Percentiles rank a stretch among this genome's conserved stretches.
Evolutionary conservation across 1,140 invertebrate species (phyloP).

Genomic region (Drosophila seguyi): DNA sequence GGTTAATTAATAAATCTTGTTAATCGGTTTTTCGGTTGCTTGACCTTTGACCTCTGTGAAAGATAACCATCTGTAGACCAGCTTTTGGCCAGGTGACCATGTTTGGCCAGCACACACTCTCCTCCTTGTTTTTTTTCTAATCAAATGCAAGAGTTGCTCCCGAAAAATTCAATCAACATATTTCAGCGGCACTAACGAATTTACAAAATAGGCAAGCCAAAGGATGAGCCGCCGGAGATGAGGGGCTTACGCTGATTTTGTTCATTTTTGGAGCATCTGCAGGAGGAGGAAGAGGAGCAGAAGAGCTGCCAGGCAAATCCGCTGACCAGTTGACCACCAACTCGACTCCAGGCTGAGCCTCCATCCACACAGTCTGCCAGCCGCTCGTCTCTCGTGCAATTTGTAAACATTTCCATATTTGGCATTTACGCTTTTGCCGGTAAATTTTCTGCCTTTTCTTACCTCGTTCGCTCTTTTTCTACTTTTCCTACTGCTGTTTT

Average conservation of each 20-base stretch:
- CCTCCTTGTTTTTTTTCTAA: slow-evolving; percentile 70
- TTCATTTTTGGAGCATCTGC: slow-evolving; percentile 73
- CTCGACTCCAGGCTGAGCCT: slow-evolving; percentile 3
- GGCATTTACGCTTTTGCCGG: slow-evolving; percentile 59
- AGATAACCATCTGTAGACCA: slow-evolving; percentile 66
- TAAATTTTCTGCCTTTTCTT: slow-evolving; percentile 45
- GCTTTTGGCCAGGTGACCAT: slow-evolving; percentile 35
- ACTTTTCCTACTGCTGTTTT: slow-evolving; percentile 1
- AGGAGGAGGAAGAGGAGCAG: neutral
- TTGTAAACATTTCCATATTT: slow-evolving; percentile 84
- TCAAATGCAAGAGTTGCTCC: slow-evolving; percentile 82
- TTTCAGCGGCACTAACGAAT: slow-evolving; percentile 85
- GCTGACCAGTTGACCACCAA: slow-evolving; percentile 66
- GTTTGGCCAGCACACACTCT: slow-evolving; percentile 30
- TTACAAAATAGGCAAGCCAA: slow-evolving; percentile 84
- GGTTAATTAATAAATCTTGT: slow-evolving; percentile 75
- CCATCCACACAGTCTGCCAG: slow-evolving; percentile 32
- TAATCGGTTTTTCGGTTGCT: slow-evolving; percentile 44
- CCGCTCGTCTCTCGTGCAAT: slow-evolving; percentile 70
- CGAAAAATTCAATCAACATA: slow-evolving; percentile 85
- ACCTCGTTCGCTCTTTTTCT: slow-evolving; percentile 36
- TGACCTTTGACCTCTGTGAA: slow-evolving; percentile 60
- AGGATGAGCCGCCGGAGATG: slow-evolving; percentile 76
- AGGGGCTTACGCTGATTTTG: slow-evolving; percentile 69
- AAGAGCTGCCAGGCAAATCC: slow-evolving; percentile 65